Evolutionary conservation across 2,113 vertebrate species (phyloP).

Genomic region (Eira barbara): DNA sequence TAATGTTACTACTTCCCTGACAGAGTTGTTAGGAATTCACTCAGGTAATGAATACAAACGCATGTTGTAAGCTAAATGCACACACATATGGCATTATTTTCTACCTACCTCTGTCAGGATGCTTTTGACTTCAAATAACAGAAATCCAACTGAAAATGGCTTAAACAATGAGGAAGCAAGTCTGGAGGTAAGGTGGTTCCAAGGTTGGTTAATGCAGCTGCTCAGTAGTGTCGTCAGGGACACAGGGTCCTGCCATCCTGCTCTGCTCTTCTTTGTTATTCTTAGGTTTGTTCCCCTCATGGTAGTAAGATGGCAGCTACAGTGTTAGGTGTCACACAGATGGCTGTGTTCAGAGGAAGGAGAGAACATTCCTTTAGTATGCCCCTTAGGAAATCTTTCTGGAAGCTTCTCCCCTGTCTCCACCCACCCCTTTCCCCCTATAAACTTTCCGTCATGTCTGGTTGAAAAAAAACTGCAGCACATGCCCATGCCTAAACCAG

Average conservation of each 20-base stretch:
- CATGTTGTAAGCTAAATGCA: conserved; percentile 25
- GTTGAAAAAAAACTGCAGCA: not conserved
- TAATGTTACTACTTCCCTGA: conserved; percentile 11
- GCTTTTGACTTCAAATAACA: conserved; percentile 57
- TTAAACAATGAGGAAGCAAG: conserved; percentile 48
- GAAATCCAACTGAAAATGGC: conserved; percentile 34
- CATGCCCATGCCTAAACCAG: not conserved
- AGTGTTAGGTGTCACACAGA: not conserved
- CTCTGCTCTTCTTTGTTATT: conserved; percentile 3
- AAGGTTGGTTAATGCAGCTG: conserved; percentile 16
- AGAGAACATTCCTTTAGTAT: not conserved
- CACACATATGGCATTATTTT: conserved; percentile 49
- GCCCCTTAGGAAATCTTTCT: not conserved
- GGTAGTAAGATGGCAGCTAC: not conserved
- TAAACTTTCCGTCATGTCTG: not conserved
- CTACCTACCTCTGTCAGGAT: conserved; percentile 29
- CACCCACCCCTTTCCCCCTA: not conserved
- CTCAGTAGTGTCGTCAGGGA: not conserved
- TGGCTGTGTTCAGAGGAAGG: not conserved
- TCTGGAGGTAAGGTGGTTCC: not conserved
- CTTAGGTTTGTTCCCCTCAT: not conserved
- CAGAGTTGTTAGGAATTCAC: conserved; percentile 28
- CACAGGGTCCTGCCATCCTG: not conserved
- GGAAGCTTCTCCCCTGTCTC: not conserved
- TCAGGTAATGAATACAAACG: conserved; percentile 20